phyloP scores from a whole-genome alignment of 2,113 vertebrate species.

The Pachyramphus minor region DNA sequence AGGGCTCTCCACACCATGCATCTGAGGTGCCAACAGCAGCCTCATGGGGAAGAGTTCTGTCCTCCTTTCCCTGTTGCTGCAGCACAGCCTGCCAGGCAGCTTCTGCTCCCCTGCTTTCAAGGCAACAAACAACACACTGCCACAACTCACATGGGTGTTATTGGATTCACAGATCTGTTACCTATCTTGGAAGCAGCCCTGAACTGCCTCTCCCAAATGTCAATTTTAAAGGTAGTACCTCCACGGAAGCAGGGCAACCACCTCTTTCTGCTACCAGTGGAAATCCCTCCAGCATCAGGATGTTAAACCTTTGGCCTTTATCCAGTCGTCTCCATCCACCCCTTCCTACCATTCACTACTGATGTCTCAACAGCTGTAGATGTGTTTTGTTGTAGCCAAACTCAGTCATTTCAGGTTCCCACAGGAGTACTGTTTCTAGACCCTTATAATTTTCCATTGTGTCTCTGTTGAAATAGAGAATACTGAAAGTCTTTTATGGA shows the following conservation, averaged over 20 bases:
- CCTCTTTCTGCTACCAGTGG: background rate
- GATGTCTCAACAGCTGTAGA: background rate
- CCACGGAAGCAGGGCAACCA: background rate
- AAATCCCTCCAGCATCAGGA: background rate
- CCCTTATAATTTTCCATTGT: conserved; percentile 23
- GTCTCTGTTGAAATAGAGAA: conserved; percentile 35
- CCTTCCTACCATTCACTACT: background rate
- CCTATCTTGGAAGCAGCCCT: background rate
- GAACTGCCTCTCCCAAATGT: background rate
- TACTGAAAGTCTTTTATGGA: conserved; percentile 33
- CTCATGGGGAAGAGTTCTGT: background rate
- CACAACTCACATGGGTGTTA: background rate
- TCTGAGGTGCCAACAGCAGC: rapidly evolving
- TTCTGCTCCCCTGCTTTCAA: background rate
- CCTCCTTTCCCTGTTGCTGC: rapidly evolving
- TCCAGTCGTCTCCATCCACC: background rate
- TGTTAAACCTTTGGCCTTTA: background rate
- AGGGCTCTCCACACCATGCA: background rate
- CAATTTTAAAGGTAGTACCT: background rate
- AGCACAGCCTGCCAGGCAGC: background rate
- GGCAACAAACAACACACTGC: rapidly evolving
- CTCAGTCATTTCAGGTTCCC: background rate
- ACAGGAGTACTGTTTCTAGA: conserved; percentile 8
- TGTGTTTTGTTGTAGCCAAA: background rate
- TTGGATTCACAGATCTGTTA: background rate